Evolutionary conservation across 2,113 vertebrate species (phyloP).

Genomic region (Corythaixoides concolor): DNA sequence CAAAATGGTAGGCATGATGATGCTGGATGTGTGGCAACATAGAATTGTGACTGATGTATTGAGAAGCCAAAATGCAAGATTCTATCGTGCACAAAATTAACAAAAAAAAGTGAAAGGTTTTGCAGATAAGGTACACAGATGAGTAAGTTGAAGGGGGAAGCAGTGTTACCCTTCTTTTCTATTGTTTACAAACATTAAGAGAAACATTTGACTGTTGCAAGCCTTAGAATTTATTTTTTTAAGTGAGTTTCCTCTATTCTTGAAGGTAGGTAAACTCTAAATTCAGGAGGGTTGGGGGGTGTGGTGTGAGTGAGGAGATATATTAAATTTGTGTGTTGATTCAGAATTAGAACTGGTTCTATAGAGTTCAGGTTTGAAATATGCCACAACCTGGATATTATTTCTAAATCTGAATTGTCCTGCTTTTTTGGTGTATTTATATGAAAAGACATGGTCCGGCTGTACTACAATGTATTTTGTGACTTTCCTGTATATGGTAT

Average conservation of each 20-base stretch:
- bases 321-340: neutral
- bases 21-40: neutral
- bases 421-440: rapidly evolving
- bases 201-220: neutral
- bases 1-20: neutral
- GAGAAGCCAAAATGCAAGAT: neutral
- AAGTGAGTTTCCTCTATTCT: neutral
- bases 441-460: neutral
- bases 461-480: neutral
- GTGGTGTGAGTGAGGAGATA: too few species aligned
- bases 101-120: neutral
- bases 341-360: neutral
- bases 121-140: neutral
- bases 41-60: neutral
- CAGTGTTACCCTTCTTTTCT: neutral
- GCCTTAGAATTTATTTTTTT: neutral
- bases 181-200: neutral
- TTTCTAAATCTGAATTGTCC: neutral
- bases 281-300: neutral
- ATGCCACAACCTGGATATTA: neutral
- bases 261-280: neutral
- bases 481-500: neutral
- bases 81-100: neutral
- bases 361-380: neutral
- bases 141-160: neutral